phyloP scores from a whole-genome alignment of 1,140 invertebrate genomes.

The Lerema accius region DNA sequence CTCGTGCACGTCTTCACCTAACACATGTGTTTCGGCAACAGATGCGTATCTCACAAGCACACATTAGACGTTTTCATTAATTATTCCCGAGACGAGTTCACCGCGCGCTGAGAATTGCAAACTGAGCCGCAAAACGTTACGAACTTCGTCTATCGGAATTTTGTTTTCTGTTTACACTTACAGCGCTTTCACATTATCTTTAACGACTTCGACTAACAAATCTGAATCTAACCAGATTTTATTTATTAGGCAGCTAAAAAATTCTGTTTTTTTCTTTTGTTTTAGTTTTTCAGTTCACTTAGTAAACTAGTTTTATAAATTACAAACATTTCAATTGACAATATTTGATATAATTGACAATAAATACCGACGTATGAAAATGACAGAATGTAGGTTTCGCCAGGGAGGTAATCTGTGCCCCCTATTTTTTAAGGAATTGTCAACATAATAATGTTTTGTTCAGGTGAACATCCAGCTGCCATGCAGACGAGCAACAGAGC shows the following conservation, averaged over 20 bases:
- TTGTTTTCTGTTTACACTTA: constrained; percentile 26
- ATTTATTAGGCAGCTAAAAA: neutral
- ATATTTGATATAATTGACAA: no score
- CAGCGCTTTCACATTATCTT: neutral
- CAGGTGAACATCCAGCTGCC: constrained; percentile 90
- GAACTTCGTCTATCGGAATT: constrained; percentile 16
- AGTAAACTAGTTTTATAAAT: no score
- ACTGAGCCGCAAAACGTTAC: constrained; percentile 8
- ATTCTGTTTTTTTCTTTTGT: neutral
- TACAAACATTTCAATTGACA: no score
- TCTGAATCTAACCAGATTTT: neutral
- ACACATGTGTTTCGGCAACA: constrained; percentile 18
- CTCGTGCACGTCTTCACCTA: constrained; percentile 11
- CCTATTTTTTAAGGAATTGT: no score
- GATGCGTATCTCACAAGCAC: constrained; percentile 19
- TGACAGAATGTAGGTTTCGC: no score
- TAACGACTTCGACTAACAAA: neutral
- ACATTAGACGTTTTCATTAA: constrained; percentile 32
- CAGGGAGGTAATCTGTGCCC: no score
- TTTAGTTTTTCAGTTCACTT: no score
- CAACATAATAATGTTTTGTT: neutral
- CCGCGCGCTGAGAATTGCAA: constrained; percentile 25
- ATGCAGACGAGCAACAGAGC: constrained; percentile 88
- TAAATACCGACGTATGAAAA: no score
- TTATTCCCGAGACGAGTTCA: constrained; percentile 28